These are phyloP conservation scores for Limnothrissa miodon DNA, from an alignment of 2,113 vertebrate genomes.

Conservation along the genomic window DNA sequence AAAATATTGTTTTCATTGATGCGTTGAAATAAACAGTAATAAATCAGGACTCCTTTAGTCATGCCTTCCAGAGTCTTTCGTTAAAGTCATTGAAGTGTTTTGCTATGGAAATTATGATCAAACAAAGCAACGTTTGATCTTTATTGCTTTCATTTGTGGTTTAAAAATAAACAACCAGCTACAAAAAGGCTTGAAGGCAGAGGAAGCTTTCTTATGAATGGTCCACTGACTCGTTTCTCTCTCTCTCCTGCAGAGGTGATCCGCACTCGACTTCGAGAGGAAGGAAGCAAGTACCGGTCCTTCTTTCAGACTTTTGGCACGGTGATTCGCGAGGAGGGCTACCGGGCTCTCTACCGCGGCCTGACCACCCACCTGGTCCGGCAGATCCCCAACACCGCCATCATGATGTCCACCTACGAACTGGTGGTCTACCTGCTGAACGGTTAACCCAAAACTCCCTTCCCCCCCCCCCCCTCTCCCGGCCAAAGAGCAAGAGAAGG, in stretches of 20 bases:
- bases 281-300: conserved; percentile 94
- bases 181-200: background rate
- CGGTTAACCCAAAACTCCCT: conserved; percentile 72
- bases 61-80: background rate
- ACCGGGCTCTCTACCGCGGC: conserved; percentile 90
- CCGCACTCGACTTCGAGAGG: conserved; percentile 96
- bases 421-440: conserved; percentile 93
- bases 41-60: background rate
- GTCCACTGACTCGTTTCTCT: background rate
- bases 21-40: no score
- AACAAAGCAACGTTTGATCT: background rate
- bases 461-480: background rate
- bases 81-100: background rate
- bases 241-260: conserved; percentile 83
- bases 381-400: conserved; percentile 98
- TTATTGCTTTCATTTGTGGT: background rate
- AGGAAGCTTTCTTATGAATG: background rate
- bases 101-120: background rate
- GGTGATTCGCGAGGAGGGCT: conserved; percentile 91
- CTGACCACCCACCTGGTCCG: conserved; percentile 93
- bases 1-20: no score
- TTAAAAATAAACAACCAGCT: background rate
- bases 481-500: conserved; percentile 29
- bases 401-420: conserved; percentile 99
- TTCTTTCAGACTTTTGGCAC: conserved; percentile 92